A percentile compares a stretch with the other conserved stretches of the same genome.
These are phyloP conservation scores for Cryptus armator DNA, from an alignment of 2,888 invertebrate species.

Conservation along the genomic window DNA sequence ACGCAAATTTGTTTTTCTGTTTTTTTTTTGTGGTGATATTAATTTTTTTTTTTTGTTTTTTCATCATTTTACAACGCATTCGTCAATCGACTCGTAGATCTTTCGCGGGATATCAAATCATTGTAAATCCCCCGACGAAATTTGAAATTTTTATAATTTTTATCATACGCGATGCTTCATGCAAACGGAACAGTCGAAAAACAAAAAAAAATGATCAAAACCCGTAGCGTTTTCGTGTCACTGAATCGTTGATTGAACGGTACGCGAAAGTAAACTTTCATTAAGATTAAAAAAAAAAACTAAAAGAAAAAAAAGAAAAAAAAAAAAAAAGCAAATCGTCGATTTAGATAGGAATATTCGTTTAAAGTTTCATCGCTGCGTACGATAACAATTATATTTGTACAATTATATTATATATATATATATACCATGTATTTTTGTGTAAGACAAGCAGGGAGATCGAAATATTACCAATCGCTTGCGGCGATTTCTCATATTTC, in stretches of 20 bases:
- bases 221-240: not conserved
- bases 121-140: not conserved
- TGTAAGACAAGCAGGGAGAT: conserved; percentile 67
- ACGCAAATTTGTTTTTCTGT: conserved; percentile 26
- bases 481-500: conserved; percentile 27
- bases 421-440: conserved; percentile 75
- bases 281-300: not conserved
- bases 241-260: not conserved
- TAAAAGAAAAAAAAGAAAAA: not conserved
- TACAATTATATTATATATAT: conserved; percentile 71
- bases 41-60: conserved; percentile 26
- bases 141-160: no score
- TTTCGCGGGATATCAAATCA: not conserved
- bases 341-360: conserved; percentile 50
- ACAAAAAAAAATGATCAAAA: conserved; percentile 18
- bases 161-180: no score
- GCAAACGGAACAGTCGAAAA: not conserved
- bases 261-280: not conserved
- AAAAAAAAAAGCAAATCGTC: conserved; percentile 20
- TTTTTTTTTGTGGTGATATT: conserved; percentile 38
- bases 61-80: conserved; percentile 1
- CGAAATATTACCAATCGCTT: conserved; percentile 48
- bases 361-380: conserved; percentile 55
- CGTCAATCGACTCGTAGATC: not conserved
- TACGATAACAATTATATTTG: conserved; percentile 73